Evolutionary conservation across 2,888 invertebrate species (phyloP).

Genomic region (Phalangium opilio): DNA sequence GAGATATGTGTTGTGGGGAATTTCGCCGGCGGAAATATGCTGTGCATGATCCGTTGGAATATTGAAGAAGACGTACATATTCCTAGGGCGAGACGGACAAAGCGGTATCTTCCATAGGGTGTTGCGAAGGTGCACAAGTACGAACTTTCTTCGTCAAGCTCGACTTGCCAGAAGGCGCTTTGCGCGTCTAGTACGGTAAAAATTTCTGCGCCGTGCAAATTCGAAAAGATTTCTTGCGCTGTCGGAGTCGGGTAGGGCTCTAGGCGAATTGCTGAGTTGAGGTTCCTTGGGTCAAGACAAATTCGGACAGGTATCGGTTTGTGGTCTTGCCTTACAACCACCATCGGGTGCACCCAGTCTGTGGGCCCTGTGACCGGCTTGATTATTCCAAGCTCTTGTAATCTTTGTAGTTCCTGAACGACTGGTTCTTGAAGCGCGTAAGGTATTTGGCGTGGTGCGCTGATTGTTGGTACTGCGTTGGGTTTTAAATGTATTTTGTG

Average conservation of each 20-base stretch:
- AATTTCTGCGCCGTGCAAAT: slow-evolving; percentile 2
- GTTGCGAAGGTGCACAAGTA: slow-evolving; percentile 6
- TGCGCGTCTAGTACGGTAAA: slow-evolving; percentile 8
- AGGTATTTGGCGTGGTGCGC: slow-evolving; percentile 1
- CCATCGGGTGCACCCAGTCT: slow-evolving; percentile 3
- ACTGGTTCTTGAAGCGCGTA: slow-evolving; percentile 5
- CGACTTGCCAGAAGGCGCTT: slow-evolving; percentile 6
- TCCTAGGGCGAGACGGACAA: slow-evolving; percentile 7
- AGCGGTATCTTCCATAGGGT: slow-evolving; percentile 8
- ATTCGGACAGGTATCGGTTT: slow-evolving; percentile 5
- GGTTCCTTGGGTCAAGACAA: slow-evolving; percentile 7
- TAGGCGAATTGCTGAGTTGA: slow-evolving; percentile 5
- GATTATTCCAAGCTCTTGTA: slow-evolving; percentile 6
- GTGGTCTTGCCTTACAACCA: slow-evolving; percentile 2
- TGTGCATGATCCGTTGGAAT: slow-evolving; percentile 6
- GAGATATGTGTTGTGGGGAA: no score
- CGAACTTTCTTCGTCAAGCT: slow-evolving; percentile 2
- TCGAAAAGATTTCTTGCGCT: slow-evolving; percentile 2
- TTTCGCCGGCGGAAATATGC: slow-evolving; percentile 2
- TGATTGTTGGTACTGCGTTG: background rate
- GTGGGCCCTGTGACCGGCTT: slow-evolving; percentile 1
- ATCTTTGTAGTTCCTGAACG: slow-evolving; percentile 4
- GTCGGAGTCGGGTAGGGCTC: slow-evolving; percentile 7
- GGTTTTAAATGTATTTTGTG: slow-evolving; percentile 5
- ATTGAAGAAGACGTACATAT: slow-evolving; percentile 5